Base-by-base conservation (phyloP, 2,888 invertebrate species). In the Rhamnusium bicolor region DNA sequence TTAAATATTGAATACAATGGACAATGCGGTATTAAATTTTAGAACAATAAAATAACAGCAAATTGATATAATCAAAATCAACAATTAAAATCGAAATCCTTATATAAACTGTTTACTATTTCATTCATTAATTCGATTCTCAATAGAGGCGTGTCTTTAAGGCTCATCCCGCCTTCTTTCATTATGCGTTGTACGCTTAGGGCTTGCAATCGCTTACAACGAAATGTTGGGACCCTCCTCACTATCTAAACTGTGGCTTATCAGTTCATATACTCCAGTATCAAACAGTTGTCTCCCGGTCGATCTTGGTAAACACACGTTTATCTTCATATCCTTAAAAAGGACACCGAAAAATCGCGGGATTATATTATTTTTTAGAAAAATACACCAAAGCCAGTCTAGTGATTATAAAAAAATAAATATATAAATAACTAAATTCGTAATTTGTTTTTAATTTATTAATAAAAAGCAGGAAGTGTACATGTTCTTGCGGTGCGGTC, bases 221-320 rank as follows among this genome's bases (percentile, higher is more conserved):
- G 14, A 53, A 14, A 3, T 24, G 10, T n/a, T 7, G 49, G 56
- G 71, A 60, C 16, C 74, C 80, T 71, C 81, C 77, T 72, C 73
- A 67, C 67, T 53, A 72, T 29, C 66, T 69, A 74, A 65, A 72
- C 77, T 78, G 73, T 58, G 78, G 83, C 81, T 84, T 83, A 84
- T 85, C 85, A 85, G 80, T 83, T 78, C 79, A 80, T 82, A 80
- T 80, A 74, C 78, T 78, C 78, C 80, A 79, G 75, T 84, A 84
- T 85, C 84, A 83, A 81, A 84, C 86, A 86, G 86, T 87, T 84
- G 85, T 84, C 83, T 85, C 80, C 81, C 82, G 84, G 79, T 79
- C 72, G 76, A 80, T 83, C 80, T 84, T 82, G 79, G 83, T 77
- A 80, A 80, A 80, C 83, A 85, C 85, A 84, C 83, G 82, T 79